Evolutionary conservation across 2,888 invertebrate species (phyloP).

Genomic region (Phaonia tiefii): DNA sequence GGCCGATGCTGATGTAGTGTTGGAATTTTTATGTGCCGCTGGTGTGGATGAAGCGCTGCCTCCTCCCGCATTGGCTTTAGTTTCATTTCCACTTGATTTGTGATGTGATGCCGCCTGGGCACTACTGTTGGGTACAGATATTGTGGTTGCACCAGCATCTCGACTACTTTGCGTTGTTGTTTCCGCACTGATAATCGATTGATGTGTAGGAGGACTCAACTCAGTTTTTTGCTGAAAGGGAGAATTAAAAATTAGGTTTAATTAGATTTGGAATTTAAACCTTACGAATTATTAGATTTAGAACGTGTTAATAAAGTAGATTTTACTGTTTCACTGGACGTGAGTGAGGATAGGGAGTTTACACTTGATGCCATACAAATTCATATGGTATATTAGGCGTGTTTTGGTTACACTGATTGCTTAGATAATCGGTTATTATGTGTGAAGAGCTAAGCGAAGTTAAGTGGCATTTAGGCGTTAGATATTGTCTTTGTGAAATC

Average conservation of each 20-base stretch:
- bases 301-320: no score
- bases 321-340: no score
- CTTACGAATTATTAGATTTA: no score
- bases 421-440: no score
- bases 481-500: no score
- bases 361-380: no score
- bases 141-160: conserved; percentile 49
- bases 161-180: conserved; percentile 63
- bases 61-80: conserved; percentile 49
- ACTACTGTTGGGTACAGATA: conserved; percentile 58
- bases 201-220: conserved; percentile 78
- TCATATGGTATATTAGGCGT: no score
- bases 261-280: no score
- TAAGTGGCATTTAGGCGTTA: no score
- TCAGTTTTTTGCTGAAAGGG: conserved; percentile 79
- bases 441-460: no score
- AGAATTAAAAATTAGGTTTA: conserved; percentile 47
- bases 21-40: conserved; percentile 61
- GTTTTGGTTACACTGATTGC: no score
- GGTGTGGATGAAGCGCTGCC: conserved; percentile 23
- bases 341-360: no score
- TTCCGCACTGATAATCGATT: conserved; percentile 74
- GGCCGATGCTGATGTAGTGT: conserved; percentile 47
- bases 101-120: conserved; percentile 47
- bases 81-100: conserved; percentile 57